Base-by-base conservation (phyloP, 2,888 invertebrate species). In the Polyommatus icarus region DNA sequence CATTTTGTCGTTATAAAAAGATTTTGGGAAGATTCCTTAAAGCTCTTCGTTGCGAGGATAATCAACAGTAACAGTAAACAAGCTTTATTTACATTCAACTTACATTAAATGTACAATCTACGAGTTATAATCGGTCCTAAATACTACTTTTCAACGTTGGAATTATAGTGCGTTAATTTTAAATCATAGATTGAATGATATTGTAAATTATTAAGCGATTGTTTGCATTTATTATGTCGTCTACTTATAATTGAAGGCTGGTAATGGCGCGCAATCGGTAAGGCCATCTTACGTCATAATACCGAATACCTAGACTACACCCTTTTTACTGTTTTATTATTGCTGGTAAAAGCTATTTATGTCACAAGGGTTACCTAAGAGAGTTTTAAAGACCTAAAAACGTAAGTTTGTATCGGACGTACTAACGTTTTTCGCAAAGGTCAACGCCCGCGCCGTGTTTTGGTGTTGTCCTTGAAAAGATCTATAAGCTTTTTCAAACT, bases 181-280 rank as follows among this genome's bases (percentile, higher is more conserved):
- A 6, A 29, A 32, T 5, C 18, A 32, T 67, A 67, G 29, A 15
- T 67, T 32, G 29, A 18, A 1, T 29, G 15, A 29, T 67, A 67
- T 67, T 32, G 67, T 29, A 67, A 6, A 29, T 5, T 67, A 67
- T 1, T 67, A 29, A 15, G 5, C 15, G 15, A 67, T 32, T 67
- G 29, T 29, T 67, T 67, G 15, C 32, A 32, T 67, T 18, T 6
- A 67, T 6, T 67, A 29, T 18, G 32, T 67, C 29, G 67, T 67
- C 67, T 67, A 67, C 67, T 18, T 73, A 24, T 73, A 24, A 73
- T 46, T 73, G 73, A 73, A 73, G 36, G 40, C 73, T 40, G n/a
- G 46, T 20, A 46, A 40, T 32, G 29, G 67, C 73, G 73, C 73
- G 40, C 73, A 46, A 46, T 73, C 73, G 73, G 20, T 73, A 73